phyloP scores from a whole-genome alignment of 2,797 vertebrate genomes.

The Periparus ater region DNA sequence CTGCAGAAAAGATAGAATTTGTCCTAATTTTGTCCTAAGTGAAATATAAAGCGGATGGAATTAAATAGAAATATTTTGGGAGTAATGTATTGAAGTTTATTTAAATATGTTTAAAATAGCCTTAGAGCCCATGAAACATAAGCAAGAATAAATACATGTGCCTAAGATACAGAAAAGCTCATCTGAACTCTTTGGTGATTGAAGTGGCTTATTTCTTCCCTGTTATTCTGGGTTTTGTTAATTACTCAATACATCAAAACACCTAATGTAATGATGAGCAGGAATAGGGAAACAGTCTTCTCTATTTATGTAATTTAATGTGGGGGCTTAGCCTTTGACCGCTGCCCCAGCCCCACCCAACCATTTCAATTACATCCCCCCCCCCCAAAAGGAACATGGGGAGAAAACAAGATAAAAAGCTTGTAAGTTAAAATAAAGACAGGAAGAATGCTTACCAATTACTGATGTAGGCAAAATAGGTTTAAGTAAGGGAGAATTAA shows the following conservation, averaged over 20 bases:
- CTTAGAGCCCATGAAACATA: not conserved
- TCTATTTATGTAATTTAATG: not conserved
- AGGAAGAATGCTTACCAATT: not conserved
- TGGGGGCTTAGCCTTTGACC: not conserved
- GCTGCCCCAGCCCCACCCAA: not conserved
- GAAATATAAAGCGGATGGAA: not conserved
- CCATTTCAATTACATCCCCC: not conserved
- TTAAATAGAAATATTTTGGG: not conserved
- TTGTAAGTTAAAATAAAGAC: not conserved
- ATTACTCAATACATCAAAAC: not conserved
- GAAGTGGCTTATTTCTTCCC: not conserved
- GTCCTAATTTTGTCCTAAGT: not conserved
- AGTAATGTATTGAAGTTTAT: not conserved
- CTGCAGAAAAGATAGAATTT: not conserved
- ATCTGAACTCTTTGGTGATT: not conserved
- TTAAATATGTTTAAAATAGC: not conserved
- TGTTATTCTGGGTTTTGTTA: not conserved
- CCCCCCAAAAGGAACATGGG: not conserved
- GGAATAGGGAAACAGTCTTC: not conserved
- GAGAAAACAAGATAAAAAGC: not conserved
- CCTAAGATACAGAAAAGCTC: not conserved
- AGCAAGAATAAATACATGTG: not conserved
- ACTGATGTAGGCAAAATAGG: not conserved
- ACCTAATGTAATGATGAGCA: not conserved
- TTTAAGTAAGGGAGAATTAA: not conserved